Base-by-base conservation (phyloP, 2,888 invertebrate genomes). In the Pteria penguin region DNA sequence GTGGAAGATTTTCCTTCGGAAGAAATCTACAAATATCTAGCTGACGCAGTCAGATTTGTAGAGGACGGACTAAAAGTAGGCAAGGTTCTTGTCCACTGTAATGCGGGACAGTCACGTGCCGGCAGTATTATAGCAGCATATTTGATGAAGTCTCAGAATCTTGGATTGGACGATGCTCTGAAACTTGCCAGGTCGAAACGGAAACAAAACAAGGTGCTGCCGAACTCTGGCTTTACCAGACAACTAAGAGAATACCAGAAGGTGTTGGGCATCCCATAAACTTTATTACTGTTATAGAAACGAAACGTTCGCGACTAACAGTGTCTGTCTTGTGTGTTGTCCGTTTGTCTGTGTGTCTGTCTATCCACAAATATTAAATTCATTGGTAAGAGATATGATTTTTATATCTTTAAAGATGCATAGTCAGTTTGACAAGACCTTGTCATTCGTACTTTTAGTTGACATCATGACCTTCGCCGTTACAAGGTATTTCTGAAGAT, bases 91-190 rank as follows among this genome's bases (percentile, higher is more conserved):
- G 68, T 68, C 14, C 55, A 68, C 14, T 68, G 68, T 68, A 68
- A 68, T 33, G 57, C 57, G n/a, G 68, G 68, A 8, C 54, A 55
- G 26, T 68, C 68, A n/a, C 29, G 68, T 29, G 55, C 68, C 22
- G 68, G 68, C 22, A 68, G 57, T 27, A 55, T 68, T 11, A 33
- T 68, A 8, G 32, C 52, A 14, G 57, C 57, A 1, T 68, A 33
- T 33, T 24, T 68, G 8, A 33, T 68, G 54, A 68, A 68, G 57
- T 52, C 55, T n/a, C 55, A 57, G n/a, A 57, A 29, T 1, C 11
- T 68, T 32, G 11, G 57, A 2, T 29, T 68, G 5, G 68, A 68
- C 4, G 68, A 57, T 24, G 68, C 68, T 55, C 22, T 22, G 24
- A 32, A 68, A 32, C 57, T 57, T 24, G 68, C 68, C 14, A 55